phyloP scores from a whole-genome alignment of 2,113 vertebrate genomes.

The Crotophaga sulcirostris region DNA sequence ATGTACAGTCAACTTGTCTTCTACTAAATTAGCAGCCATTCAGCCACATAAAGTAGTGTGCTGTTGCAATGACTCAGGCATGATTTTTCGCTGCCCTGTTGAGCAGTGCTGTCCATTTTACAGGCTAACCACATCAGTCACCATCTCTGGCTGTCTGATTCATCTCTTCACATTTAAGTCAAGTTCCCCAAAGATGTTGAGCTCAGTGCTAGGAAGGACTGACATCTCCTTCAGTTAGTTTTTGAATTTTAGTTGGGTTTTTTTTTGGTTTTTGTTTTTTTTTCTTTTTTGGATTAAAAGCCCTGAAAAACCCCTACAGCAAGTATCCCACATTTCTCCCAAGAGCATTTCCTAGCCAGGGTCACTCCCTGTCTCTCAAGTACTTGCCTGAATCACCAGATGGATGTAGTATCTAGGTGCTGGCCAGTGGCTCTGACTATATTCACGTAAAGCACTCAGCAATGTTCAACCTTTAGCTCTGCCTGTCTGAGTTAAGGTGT shows the following conservation, averaged over 20 bases:
- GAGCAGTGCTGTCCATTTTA: constrained; percentile 26
- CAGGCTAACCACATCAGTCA: constrained; percentile 50
- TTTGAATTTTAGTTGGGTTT: neutral
- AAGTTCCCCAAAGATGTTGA: constrained; percentile 21
- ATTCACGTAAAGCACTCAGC: neutral
- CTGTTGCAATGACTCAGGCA: neutral
- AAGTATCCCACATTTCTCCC: neutral
- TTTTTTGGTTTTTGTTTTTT: neutral
- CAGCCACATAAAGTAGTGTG: constrained; percentile 6
- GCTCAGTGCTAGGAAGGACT: neutral
- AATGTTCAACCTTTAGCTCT: neutral
- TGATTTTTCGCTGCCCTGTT: constrained; percentile 1
- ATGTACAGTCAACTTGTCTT: neutral
- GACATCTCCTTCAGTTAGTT: neutral
- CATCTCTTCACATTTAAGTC: constrained; percentile 1
- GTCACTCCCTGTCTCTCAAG: neutral
- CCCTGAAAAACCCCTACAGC: neutral
- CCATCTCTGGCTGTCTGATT: constrained; percentile 29
- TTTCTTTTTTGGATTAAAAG: neutral
- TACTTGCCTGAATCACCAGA: neutral
- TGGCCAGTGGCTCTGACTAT: neutral
- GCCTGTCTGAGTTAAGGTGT: neutral
- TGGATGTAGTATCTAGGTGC: neutral
- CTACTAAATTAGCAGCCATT: constrained; percentile 32
- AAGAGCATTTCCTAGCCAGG: neutral